Base-by-base conservation (phyloP, 2,113 vertebrate genomes). In the Perccottus glenii region DNA sequence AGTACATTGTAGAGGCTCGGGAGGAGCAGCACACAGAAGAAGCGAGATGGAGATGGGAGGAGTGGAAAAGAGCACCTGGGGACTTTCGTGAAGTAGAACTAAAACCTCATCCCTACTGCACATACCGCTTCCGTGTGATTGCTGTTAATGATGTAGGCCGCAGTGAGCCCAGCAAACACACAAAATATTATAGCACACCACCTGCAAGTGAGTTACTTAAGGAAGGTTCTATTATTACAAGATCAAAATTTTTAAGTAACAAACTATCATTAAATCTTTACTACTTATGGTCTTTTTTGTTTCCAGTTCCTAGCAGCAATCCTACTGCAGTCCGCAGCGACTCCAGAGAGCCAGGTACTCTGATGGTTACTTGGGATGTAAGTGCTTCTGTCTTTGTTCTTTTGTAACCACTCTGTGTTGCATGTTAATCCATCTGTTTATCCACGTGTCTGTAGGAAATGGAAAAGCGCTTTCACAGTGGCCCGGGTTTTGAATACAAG, bases 291-390 rank as follows among this genome's bases (percentile, higher is more conserved):
- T 15, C 10, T 32, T 16, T 10, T 32, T 14, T 51, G 0, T 47
- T 15, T 65, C 16, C 79, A 96, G 95, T 77, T 43, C 96, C 96
- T 0, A 75, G 81, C 60, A 75, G 35, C 9, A 94, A 92, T 78
- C 96, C 95, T 0, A 14, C 15, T 3, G 84, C 88, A 0, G 93
- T 96, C 2, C 90, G 70, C 73, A 96, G 93, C 5, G 90, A 93
- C 10, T 94, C 95, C 4, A 85, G 79, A 0, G 85, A 94, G 15
- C 90, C 94, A 0, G 82, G 81, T 3, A 93, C 87, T 46, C 90
- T 96, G 90, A 47, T 91, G 67, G 92, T 97, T 52, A 88, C 86
- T 0, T 97, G 96, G 96, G 82, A 93, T 86, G 96, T 96, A 82
- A 88, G 87, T 84, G 38, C 1, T 27, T 52, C 1, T 16, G 2